Base-by-base conservation (phyloP, 2,888 invertebrate genomes). In the Polyommatus icarus region DNA sequence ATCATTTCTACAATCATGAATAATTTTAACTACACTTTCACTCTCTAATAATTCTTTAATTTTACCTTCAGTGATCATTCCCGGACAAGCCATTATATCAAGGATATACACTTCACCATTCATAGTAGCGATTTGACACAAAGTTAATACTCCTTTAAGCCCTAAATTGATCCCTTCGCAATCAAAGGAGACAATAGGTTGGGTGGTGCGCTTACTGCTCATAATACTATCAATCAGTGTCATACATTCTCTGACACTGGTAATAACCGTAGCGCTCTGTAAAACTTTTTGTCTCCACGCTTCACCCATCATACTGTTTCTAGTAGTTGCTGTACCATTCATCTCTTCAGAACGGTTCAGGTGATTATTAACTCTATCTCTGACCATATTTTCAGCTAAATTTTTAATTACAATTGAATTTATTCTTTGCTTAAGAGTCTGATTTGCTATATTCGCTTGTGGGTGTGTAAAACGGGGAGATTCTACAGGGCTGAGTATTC, bases 91-190 rank as follows among this genome's bases (percentile, higher is more conserved):
- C 86, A 98, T 95, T 81, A 98, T 95, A 92, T 99, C 99, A 87
- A 98, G 97, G 83, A 98, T 96, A 87, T 96, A 98, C 5, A 97
- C 96, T 87, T 96, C 97, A 61, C 98, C 98, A 77, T 96, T 95
- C 85, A 96, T 95, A 1, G 98, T 97, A 18, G 97, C 98, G 83
- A 98, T 96, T 88, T 98, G 97, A 87, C 98, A 95, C 76, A 99
- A 91, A 2, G 98, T 98, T 80, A 99, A 94, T 83, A 97, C 97
- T 24, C 98, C 98, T 87, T 98, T 98, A 1, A 96, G 94, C 32
- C 99, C 99, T 80, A 99, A 94, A 90, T 98, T 98, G 77, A 99
- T 97, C 20, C 99, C 98, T 92, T 99, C 99, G 84, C 98, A 98
- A 88, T 99, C 99, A 85, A 99, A 96, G 0, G 98, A 97, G 32